These are phyloP conservation scores for Ophion ellenae DNA, from an alignment of 2,888 invertebrate species.

Conservation along the genomic window DNA sequence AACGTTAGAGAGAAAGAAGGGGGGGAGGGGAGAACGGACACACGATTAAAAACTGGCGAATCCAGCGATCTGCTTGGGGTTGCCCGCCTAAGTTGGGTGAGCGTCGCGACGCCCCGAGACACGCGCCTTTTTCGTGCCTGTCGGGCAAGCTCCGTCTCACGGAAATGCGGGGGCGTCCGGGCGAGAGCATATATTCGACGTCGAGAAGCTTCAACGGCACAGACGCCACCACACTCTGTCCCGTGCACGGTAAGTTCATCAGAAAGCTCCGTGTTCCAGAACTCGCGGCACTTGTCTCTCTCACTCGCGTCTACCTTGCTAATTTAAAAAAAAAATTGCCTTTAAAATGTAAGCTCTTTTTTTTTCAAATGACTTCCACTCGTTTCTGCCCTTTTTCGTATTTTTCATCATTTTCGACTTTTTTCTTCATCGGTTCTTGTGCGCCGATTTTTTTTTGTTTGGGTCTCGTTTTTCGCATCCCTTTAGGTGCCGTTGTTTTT, in stretches of 20 bases:
- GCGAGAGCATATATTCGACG: conserved; percentile 83
- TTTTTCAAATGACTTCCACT: no score
- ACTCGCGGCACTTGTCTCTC: conserved; percentile 21
- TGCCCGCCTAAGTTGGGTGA: conserved; percentile 79
- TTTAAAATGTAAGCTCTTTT: no score
- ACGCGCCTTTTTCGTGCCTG: conserved; percentile 84
- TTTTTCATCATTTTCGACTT: no score
- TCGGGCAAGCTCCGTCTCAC: conserved; percentile 79
- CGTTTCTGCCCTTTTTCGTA: no score
- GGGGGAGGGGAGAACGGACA: conserved; percentile 22
- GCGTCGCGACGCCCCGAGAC: conserved; percentile 80
- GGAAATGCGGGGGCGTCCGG: conserved; percentile 82
- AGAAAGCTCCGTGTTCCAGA: conserved; percentile 59
- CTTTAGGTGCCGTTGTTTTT: no score
- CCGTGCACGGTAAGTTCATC: conserved; percentile 83
- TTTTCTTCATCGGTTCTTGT: no score
- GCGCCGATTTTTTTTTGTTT: no score
- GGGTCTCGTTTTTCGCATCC: no score
- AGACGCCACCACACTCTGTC: conserved; percentile 83
- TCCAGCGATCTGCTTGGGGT: conserved; percentile 67
- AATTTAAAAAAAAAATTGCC: not conserved
- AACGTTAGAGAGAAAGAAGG: conserved; percentile 10
- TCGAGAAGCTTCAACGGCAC: conserved; percentile 81
- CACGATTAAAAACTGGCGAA: conserved; percentile 66
- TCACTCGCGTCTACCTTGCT: not conserved